Evolutionary conservation across 2,888 invertebrate genomes (phyloP), one percentile per base, ranked within the genome.

Genomic region (Rhimphoctona megacephalus): DNA sequence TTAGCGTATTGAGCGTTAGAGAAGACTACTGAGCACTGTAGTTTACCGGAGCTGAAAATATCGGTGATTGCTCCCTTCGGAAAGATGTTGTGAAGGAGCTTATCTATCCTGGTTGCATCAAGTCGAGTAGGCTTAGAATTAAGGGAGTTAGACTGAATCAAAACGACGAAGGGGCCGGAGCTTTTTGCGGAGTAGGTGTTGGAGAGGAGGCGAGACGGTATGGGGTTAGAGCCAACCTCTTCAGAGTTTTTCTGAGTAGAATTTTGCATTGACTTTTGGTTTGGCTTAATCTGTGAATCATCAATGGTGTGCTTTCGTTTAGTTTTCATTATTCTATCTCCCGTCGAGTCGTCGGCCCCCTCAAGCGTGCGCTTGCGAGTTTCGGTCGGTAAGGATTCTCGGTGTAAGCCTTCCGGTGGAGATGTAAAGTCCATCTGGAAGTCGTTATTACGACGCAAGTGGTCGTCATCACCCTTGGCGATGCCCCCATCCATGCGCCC

Each of bases 21-120:
- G 19, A 67, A 73, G 3, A 67, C 33, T n/a, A 49, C 81, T 5
- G 74, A 66, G 17, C 22, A 25, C 25, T 81, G 74, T n/a, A 74
- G 67, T 17, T 57, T 67, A 33, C 54, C 67, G 0, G 74, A 81
- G 22, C 17, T 74, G 22, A 33, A 74, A 6, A 74, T 57, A 17
- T 43, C 46, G 0, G 33, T 9, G 19, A 81, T 33, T 43, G 66
- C 36, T 1, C 3, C 5, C 25, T 66, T 73, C 6, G 30, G 30
- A 9, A 39, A 39, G 22, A 8, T 8, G 8, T 8, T n/a, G 11
- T 73, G 72, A 9, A 73, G 64, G n/a, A 52, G 19, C 19, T 57
- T 72, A 11, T 30, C 39, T n/a, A 67, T 19, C 17, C 30, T 39
- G 14, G 74, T 36, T 1, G 64, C 33, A 30, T 74, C 74, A 3